Base-by-base conservation (phyloP, 1,140 invertebrate species). In the Musca domestica region DNA sequence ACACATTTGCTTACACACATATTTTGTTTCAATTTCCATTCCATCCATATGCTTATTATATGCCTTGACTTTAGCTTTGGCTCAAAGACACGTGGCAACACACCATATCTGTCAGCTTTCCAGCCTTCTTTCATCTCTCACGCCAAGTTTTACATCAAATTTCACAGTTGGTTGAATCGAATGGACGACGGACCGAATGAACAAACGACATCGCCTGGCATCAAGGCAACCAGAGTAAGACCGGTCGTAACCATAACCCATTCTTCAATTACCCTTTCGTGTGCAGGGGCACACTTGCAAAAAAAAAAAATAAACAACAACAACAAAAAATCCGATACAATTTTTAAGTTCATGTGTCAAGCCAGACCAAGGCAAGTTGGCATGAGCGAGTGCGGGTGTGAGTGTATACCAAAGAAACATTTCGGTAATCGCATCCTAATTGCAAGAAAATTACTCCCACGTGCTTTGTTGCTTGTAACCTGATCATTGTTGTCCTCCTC, bases 341-440 rank as follows among this genome's bases (percentile, higher is more conserved):
- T 41, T 41, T 30, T 41, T 41, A 41, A 41, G 34, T 41, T 41
- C 34, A 41, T 41, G 34, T 41, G 34, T 41, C 34, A 41, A 5
- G 12, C 34, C 12, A 5, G 2, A n/a, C n/a, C n/a, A n/a, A n/a
- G 34, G 34, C 10, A 30, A 4, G 3, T 9, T 30, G 27, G 3
- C 27, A 30, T 4, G 10, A 19, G 27, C 19, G 14, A 19, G 27
- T 54, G 1, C 12, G 22, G 34, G 56, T 34, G 19, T 20, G 19
- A 56, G 22, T 56, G 52, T 56, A 23, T 41, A 51, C 51, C n/a
- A 54, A 27, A 67, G 52, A 34, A 22, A 68, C 74, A 76, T 78
- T 79, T 79, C 77, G 74, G 78, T 79, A 79, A 79, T 79, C 77
- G 77, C 77, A 79, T 79, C 77, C 77, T 79, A 79, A 79, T 79